Base-by-base conservation (phyloP, 1,140 invertebrate species). In the Lepidurus arcticus region DNA sequence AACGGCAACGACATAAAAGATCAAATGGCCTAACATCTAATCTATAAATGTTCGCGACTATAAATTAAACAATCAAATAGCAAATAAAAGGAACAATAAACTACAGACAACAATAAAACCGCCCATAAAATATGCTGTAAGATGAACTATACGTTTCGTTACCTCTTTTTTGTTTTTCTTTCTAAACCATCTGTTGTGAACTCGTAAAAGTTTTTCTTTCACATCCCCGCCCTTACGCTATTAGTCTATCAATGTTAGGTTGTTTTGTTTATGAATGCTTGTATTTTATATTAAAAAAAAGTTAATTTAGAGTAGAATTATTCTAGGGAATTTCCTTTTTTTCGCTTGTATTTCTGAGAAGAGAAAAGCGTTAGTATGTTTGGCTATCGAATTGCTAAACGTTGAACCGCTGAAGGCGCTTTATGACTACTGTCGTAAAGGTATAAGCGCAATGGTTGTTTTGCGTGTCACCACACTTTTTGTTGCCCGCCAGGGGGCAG, bases 81-180 rank as follows among this genome's bases (percentile, higher is more conserved):
- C n/a, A 73, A n/a, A 73, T 73, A 24, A n/a, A 73, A 11, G 11
- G 24, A 75, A 34, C 13, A 75, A 75, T 42, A 24, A 13, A 11
- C 74, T 75, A 3, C 74, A 75, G 11, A 42, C 74, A 34, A 75
- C 42, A 24, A 75, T 16, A 75, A 75, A 75, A 75, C 24, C 3
- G 4, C 24, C 26, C 26, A 75, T 34, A 34, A 34, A 34, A 34
- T 34, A 34, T 34, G 34, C 2, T 34, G 34, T 34, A 34, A 34
- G 34, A 34, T 34, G 34, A 34, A 21, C 73, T 74, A 74, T 74
- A 26, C 24, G 24, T 74, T 26, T 74, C 73, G n/a, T 10, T 7
- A 74, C 13, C 73, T 74, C 11, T 74, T 74, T 74, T 74, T 24
- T 74, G 73, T 74, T 42, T 42, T 74, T 74, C 73, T 74, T 16